phyloP scores from a whole-genome alignment of 2,113 vertebrate species.

The Thymallus thymallus region DNA sequence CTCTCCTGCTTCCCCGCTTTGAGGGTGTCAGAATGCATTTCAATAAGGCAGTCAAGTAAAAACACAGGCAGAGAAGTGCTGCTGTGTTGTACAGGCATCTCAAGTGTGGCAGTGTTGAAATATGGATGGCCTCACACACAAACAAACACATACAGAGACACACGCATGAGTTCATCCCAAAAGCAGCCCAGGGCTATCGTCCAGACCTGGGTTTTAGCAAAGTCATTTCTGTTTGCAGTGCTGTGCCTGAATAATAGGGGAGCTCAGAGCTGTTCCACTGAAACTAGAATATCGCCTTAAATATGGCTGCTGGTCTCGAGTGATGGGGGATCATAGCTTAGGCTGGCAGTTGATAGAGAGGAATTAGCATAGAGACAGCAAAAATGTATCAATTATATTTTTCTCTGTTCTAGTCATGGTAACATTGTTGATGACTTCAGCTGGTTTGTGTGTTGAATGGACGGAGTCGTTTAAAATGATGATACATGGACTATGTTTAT shows the following conservation, averaged over 20 bases:
- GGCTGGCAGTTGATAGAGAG: conserved; percentile 55
- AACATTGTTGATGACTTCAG: conserved; percentile 42
- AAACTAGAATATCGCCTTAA: conserved; percentile 38
- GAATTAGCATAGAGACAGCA: conserved; percentile 48
- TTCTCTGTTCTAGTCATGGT: conserved; percentile 50
- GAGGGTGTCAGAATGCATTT: conserved; percentile 73
- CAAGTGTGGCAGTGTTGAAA: conserved; percentile 59
- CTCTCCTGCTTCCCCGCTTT: conserved; percentile 47
- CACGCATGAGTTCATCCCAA: conserved; percentile 69
- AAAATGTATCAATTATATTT: conserved; percentile 38
- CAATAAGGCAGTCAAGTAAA: conserved; percentile 68
- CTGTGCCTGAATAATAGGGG: conserved; percentile 53
- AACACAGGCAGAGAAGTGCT: conserved; percentile 57
- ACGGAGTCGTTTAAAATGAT: conserved; percentile 47
- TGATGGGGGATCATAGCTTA: conserved; percentile 57
- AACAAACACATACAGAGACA: conserved; percentile 72
- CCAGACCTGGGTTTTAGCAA: conserved; percentile 65
- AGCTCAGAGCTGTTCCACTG: conserved; percentile 46
- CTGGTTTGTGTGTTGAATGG: conserved; percentile 11
- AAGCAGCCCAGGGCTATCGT: conserved; percentile 66
- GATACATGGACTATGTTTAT: conserved; percentile 66
- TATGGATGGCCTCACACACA: conserved; percentile 72
- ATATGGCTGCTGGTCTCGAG: conserved; percentile 39
- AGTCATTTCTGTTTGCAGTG: conserved; percentile 44
- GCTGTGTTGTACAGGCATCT: conserved; percentile 65